Evolutionary conservation across 1,140 invertebrate species (phyloP).

Genomic region (Oncopeltus fasciatus): DNA sequence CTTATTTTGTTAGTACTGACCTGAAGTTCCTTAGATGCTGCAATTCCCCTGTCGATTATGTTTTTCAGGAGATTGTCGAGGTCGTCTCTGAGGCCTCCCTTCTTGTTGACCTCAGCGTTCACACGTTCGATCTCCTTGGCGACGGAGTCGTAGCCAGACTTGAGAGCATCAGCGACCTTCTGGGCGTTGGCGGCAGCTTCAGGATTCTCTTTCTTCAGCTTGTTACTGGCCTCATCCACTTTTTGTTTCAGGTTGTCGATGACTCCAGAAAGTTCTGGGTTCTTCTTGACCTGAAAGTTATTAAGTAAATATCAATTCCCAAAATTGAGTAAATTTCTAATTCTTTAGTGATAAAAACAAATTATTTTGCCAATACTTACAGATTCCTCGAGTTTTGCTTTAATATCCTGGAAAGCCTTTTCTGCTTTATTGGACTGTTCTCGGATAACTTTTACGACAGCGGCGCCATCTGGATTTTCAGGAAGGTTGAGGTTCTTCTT

Average conservation of each 20-base stretch:
- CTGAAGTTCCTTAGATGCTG: too few relatives aligned
- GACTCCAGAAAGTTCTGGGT: background rate
- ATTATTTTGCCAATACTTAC: background rate
- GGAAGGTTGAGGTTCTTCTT: slow-evolving; percentile 4
- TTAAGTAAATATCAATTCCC: too few relatives aligned
- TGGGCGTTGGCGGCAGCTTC: background rate
- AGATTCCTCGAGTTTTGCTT: background rate
- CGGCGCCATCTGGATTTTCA: slow-evolving; percentile 11
- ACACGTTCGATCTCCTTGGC: too few relatives aligned
- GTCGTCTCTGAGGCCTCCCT: too few relatives aligned
- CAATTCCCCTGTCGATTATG: too few relatives aligned
- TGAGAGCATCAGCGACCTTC: background rate
- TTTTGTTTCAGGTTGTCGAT: background rate
- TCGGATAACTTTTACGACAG: slow-evolving; percentile 6
- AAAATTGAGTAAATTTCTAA: too few relatives aligned
- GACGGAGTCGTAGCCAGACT: too few relatives aligned
- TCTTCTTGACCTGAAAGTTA: background rate
- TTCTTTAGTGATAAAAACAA: too few relatives aligned
- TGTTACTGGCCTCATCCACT: background rate
- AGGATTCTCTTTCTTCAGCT: background rate
- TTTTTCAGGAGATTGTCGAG: too few relatives aligned
- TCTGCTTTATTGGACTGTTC: background rate
- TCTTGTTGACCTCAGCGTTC: too few relatives aligned
- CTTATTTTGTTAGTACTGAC: too few relatives aligned
- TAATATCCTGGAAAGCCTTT: background rate